Evolutionary conservation across 2,113 vertebrate genomes (phyloP).

Genomic region (Ascaphus truei): DNA sequence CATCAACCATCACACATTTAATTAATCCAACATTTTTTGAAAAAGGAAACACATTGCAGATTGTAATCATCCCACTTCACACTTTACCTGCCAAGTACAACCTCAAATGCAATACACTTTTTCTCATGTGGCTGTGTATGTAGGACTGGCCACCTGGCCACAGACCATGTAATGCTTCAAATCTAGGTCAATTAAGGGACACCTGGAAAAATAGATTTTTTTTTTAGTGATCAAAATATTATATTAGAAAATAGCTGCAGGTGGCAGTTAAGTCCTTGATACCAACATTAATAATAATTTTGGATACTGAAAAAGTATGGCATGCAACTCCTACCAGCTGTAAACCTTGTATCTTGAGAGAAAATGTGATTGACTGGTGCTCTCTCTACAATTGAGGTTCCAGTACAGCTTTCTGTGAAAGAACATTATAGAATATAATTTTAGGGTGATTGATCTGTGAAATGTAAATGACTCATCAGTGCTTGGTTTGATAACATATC

Average conservation of each 20-base stretch:
- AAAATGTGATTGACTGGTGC: constrained; percentile 21
- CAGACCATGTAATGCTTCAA: constrained; percentile 40
- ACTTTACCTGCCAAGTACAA: constrained; percentile 26
- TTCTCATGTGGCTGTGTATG: constrained; percentile 48
- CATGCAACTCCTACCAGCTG: constrained; percentile 32
- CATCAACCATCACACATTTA: constrained; percentile 39
- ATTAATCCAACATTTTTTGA: constrained; percentile 47
- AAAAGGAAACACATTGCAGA: constrained; percentile 43
- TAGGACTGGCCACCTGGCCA: constrained; percentile 28
- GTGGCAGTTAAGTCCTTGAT: constrained; percentile 15
- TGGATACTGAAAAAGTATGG: constrained; percentile 35
- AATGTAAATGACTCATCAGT: constrained; percentile 42
- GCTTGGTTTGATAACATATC: constrained; percentile 39
- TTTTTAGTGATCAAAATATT: constrained; percentile 32
- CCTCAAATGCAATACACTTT: constrained; percentile 20
- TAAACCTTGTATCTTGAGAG: constrained; percentile 28
- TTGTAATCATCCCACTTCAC: constrained; percentile 38
- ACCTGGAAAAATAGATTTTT: constrained; percentile 35
- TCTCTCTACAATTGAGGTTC: constrained; percentile 26
- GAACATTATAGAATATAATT: constrained; percentile 30
- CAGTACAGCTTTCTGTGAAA: constrained; percentile 37
- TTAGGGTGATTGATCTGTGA: constrained; percentile 35
- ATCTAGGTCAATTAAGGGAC: constrained; percentile 39
- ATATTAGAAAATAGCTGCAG: constrained; percentile 17
- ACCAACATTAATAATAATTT: constrained; percentile 29